phyloP scores from a whole-genome alignment of 2,888 invertebrate species.

The Agrochola macilenta region DNA sequence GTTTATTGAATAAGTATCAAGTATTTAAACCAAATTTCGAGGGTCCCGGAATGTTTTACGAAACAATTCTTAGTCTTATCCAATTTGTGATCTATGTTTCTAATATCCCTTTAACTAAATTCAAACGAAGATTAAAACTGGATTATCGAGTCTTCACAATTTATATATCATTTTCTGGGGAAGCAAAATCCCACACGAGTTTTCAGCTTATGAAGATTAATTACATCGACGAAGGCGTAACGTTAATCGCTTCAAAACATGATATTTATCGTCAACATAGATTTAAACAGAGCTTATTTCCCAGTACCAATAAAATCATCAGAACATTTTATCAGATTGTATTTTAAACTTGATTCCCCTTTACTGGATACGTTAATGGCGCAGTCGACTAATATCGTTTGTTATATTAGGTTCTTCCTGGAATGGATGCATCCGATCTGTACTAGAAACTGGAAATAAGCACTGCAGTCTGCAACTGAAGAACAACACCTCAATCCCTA shows the following conservation, averaged over 20 bases:
- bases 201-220: conserved; percentile 44
- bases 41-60: conserved; percentile 14
- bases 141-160: conserved; percentile 11
- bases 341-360: conserved; percentile 35
- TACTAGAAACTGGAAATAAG: background rate
- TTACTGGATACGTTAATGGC: conserved; percentile 17
- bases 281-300: background rate
- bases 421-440: conserved; percentile 2
- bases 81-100: conserved; percentile 18
- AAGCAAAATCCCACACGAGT: background rate
- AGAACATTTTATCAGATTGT: conserved; percentile 24
- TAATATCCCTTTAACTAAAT: conserved; percentile 7
- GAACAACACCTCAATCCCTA: background rate
- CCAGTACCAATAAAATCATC: conserved; percentile 38
- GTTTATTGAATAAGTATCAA: conserved; percentile 12
- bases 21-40: conserved; percentile 28
- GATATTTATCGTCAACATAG: conserved; percentile 13
- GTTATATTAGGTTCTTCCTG: background rate
- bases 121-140: conserved; percentile 6
- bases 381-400: conserved; percentile 12
- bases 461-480: background rate
- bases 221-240: conserved; percentile 25
- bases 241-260: conserved; percentile 26
- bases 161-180: conserved; percentile 11
- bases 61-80: conserved; percentile 16